Conservation (phyloP, 2,888 invertebrate species). For the Nomada hirtipes region DNA sequence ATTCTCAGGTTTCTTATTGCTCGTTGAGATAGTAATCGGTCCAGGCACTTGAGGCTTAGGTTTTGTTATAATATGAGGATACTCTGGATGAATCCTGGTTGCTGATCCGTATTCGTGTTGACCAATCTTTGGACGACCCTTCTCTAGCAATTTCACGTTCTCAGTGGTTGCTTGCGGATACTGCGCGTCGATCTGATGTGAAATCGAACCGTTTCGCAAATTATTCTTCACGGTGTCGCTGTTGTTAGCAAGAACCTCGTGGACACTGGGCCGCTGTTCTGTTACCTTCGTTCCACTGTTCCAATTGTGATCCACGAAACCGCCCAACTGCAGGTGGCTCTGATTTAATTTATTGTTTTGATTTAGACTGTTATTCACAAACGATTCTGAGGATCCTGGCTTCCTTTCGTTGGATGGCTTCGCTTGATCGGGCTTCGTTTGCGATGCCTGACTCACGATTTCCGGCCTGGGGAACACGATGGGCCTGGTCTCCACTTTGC, state of each 20-base stretch:
- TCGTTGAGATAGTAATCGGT: conserved; percentile 77
- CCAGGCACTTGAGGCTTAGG: conserved; percentile 77
- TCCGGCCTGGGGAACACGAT: conserved; percentile 64
- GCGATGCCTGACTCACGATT: conserved; percentile 61
- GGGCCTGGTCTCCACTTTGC: conserved; percentile 65
- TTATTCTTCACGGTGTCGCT: conserved; percentile 2
- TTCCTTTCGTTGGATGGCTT: conserved; percentile 32
- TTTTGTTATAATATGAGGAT: conserved; percentile 80
- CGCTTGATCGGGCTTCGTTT: conserved; percentile 40
- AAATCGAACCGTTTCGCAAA: conserved; percentile 40
- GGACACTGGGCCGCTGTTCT: not conserved
- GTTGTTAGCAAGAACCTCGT: conserved; percentile 9
- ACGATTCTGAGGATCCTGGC: conserved; percentile 19
- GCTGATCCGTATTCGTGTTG: conserved; percentile 44
- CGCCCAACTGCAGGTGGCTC: conserved; percentile 24
- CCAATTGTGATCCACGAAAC: conserved; percentile 55
- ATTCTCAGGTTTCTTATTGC: conserved; percentile 60
- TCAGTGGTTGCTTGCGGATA: conserved; percentile 1
- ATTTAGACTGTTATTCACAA: conserved; percentile 42
- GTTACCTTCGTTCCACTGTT: not conserved
- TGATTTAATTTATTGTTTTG: conserved; percentile 36
- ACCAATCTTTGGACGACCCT: conserved; percentile 24
- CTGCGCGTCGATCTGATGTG: conserved; percentile 26
- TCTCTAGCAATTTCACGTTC: conserved; percentile 1
- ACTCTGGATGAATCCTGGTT: conserved; percentile 77